Conservation (phyloP, 2,888 invertebrate genomes). For the Apantesis nais region DNA sequence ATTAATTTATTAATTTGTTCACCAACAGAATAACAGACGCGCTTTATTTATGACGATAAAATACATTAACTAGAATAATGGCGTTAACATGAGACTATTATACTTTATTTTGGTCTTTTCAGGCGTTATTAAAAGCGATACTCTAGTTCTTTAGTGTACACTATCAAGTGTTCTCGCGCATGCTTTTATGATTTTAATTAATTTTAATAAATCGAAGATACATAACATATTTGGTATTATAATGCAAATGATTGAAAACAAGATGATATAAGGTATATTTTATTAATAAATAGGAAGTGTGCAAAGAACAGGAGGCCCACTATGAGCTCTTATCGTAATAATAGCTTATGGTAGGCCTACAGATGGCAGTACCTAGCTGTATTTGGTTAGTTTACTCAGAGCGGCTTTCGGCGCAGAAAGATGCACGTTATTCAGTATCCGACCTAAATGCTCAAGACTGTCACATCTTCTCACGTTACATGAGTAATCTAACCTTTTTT, state of each 20-base stretch:
- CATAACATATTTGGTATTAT: too few species aligned
- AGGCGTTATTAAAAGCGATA: neutral
- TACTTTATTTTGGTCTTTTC: neutral
- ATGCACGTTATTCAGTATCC: neutral
- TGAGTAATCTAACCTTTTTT: too few species aligned
- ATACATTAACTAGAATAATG: constrained; percentile 46
- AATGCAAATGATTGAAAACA: too few species aligned
- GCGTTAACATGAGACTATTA: constrained; percentile 23
- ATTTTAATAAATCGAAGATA: neutral
- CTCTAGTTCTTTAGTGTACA: neutral
- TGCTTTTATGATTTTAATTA: neutral
- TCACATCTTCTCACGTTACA: neutral
- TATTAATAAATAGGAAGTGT: too few species aligned
- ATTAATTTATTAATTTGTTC: constrained; percentile 54
- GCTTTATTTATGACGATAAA: constrained; percentile 49
- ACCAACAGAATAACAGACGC: constrained; percentile 38
- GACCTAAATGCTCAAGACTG: neutral
- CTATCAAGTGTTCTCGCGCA: neutral
- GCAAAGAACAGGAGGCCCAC: too few species aligned
- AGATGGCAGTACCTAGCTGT: too few species aligned
- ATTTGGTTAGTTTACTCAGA: neutral
- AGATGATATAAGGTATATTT: too few species aligned
- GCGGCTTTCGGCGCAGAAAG: neutral
- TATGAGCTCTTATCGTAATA: too few species aligned
- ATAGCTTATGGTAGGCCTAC: too few species aligned